These are phyloP conservation scores for Erebia aethiops DNA, from an alignment of 2,888 invertebrate genomes.

Conservation along the genomic window DNA sequence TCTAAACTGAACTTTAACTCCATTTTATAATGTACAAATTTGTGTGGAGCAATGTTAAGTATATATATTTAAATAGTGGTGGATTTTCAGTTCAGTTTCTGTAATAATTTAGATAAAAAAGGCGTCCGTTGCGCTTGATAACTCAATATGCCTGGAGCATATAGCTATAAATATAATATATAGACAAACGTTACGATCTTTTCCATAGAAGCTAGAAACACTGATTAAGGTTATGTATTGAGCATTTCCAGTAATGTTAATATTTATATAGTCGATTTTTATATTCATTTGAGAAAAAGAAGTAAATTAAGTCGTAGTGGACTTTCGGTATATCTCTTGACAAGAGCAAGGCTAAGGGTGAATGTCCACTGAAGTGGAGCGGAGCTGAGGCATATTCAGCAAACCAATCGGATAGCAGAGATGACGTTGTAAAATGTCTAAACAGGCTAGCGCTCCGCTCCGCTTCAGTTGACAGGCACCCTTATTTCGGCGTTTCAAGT, in stretches of 20 bases:
- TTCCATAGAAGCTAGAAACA: background rate
- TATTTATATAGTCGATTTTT: conserved; percentile 12
- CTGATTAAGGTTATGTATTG: background rate
- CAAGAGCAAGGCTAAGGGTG: background rate
- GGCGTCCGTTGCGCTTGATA: background rate
- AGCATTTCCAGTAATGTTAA: background rate
- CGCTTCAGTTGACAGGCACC: too few species aligned
- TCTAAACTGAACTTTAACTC: background rate
- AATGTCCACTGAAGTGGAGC: too few species aligned
- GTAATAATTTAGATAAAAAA: too few species aligned
- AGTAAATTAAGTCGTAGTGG: background rate
- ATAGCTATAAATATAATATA: background rate
- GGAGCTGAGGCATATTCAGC: too few species aligned
- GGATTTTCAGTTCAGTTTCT: too few species aligned
- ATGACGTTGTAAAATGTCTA: too few species aligned
- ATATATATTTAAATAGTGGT: too few species aligned
- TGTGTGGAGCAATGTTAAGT: background rate
- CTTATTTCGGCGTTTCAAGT: too few species aligned
- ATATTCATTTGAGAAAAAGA: background rate
- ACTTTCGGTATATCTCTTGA: background rate
- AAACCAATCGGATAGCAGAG: too few species aligned
- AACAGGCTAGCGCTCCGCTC: too few species aligned
- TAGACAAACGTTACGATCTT: background rate
- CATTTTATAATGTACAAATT: background rate
- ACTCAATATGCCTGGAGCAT: background rate